Base-by-base conservation (phyloP, 1,140 invertebrate species). In the Bombus terrestris region DNA sequence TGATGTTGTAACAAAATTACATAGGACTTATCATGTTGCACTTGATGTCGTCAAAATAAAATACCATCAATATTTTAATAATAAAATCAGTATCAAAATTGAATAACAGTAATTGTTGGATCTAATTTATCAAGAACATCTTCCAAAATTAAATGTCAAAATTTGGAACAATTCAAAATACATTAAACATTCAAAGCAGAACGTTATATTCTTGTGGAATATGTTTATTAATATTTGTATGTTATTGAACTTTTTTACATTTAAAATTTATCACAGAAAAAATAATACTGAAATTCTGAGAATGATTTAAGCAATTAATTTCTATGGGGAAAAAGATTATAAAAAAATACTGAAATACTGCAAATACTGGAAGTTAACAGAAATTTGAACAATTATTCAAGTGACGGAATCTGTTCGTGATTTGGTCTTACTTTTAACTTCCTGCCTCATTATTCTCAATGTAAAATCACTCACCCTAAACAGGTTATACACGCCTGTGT, bases 391-490 rank as follows among this genome's bases (percentile, higher is more conserved):
- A 43, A 43, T 47, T 25, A 47, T 47, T 25, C 10, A 25, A 43
- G 41, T 71, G 35, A 73, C 43, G 22, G 18, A 37, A 74, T 32
- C 9, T 47, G 47, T 78, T 41, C 47, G 47, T 18, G 18, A n/a
- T 57, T 39, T 47, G 22, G 66, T 78, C 79, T 82, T 62, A 64
- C 83, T 85, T 74, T 66, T 85, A 10, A 87, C 88, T 91, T 91
- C 77, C 89, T 89, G 91, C 72, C 78, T 86, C 79, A 81, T 88
- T 88, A 75, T 62, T 35, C 76, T 86, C 79, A 81, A 84, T 88
- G 59, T 71, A 66, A 57, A 91, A 66, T 83, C 90, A 90, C 71
- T 90, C 87, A 87, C 85, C 85, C 84, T 87, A 91, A 90, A 91
- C 85, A 81, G 81, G 75, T 90, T 85, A 86, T 69, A 79, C 76